These are phyloP conservation scores for Apodemia duryi DNA, from an alignment of 2,888 invertebrate genomes.

Conservation along the genomic window DNA sequence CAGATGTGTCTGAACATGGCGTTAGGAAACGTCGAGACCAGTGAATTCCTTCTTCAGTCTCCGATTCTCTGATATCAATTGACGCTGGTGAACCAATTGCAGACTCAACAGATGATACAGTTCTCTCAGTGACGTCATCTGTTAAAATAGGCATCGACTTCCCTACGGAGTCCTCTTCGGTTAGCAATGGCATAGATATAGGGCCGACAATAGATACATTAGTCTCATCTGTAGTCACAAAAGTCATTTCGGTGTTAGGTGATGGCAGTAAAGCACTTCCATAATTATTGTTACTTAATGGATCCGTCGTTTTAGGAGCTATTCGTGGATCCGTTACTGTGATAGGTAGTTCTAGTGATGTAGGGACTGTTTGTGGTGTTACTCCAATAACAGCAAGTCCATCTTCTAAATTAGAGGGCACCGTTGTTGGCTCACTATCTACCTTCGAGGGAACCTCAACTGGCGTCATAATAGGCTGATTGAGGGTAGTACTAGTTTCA, in stretches of 20 bases:
- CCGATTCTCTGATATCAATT: conserved; percentile 48
- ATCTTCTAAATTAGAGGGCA: conserved; percentile 68
- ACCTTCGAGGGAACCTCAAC: conserved; percentile 83
- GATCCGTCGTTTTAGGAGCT: conserved; percentile 73
- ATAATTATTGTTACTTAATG: conserved; percentile 51
- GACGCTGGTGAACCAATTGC: conserved; percentile 49
- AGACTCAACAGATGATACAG: conserved; percentile 51
- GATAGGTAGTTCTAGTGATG: conserved; percentile 86
- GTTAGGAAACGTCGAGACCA: conserved; percentile 59
- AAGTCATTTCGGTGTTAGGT: conserved; percentile 58
- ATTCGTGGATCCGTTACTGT: conserved; percentile 88
- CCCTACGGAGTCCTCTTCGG: conserved; percentile 60
- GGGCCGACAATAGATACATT: conserved; percentile 51
- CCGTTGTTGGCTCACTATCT: conserved; percentile 45
- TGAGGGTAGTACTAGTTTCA: conserved; percentile 86
- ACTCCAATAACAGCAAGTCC: conserved; percentile 81
- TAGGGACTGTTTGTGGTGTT: conserved; percentile 79
- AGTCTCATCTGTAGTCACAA: conserved; percentile 50
- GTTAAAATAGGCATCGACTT: conserved; percentile 69
- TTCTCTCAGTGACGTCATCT: conserved; percentile 52
- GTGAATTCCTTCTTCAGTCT: conserved; percentile 43
- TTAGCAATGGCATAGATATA: conserved; percentile 81
- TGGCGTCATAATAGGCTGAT: conserved; percentile 91
- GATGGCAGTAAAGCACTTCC: conserved; percentile 47
- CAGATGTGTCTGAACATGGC: conserved; percentile 59